phyloP scores from a whole-genome alignment of 2,888 invertebrate species.

The Pseudeuparius sepicola region DNA sequence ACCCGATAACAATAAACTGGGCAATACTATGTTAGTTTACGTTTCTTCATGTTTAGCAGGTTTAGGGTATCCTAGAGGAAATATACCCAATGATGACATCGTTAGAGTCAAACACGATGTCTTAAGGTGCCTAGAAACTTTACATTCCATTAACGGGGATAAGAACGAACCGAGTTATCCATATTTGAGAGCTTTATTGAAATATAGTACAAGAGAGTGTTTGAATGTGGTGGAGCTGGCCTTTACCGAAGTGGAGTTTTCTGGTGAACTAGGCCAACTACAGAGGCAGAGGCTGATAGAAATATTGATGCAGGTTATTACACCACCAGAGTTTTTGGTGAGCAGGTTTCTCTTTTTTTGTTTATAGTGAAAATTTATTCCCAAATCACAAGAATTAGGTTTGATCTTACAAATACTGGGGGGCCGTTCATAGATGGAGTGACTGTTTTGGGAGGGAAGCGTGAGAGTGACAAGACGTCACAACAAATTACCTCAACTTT shows the following conservation, averaged over 20 bases:
- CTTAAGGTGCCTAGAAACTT: conserved; percentile 56
- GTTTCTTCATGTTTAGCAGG: conserved; percentile 79
- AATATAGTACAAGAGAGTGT: conserved; percentile 77
- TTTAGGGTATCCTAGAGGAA: conserved; percentile 68
- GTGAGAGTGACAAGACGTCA: too few species aligned
- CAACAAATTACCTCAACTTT: too few species aligned
- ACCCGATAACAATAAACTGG: conserved; percentile 48
- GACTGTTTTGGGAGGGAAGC: too few species aligned
- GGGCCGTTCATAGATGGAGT: too few species aligned
- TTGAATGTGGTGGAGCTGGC: conserved; percentile 77
- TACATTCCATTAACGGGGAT: conserved; percentile 53
- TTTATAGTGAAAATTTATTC: too few species aligned
- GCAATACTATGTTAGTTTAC: conserved; percentile 77
- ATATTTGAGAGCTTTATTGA: conserved; percentile 59
- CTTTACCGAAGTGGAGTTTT: conserved; percentile 72
- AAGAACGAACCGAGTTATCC: conserved; percentile 59
- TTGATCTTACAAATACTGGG: too few species aligned
- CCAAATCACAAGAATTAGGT: too few species aligned
- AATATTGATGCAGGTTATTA: conserved; percentile 66
- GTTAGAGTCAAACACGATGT: conserved; percentile 64
- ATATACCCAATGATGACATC: conserved; percentile 52
- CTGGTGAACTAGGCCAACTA: conserved; percentile 57
- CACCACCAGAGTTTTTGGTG: conserved; percentile 55
- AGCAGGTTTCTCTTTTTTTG: conserved; percentile 30
- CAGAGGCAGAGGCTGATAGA: conserved; percentile 70